Evolutionary conservation across 2,113 vertebrate species (phyloP).

Genomic region (Columba livia): DNA sequence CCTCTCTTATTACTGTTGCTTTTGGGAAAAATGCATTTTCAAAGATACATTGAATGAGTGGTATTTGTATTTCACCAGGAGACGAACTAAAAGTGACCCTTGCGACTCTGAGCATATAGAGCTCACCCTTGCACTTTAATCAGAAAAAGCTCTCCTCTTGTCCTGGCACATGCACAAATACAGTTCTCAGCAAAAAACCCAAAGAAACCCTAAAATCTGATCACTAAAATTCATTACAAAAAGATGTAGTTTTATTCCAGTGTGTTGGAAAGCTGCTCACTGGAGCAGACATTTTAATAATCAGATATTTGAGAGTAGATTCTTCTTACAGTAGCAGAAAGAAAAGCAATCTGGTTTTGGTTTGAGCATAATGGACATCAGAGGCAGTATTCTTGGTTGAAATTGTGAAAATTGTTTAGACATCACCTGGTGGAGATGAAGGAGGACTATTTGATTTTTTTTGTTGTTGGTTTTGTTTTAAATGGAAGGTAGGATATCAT

Average conservation of each 20-base stretch:
- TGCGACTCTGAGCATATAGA: not conserved
- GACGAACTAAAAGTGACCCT: not conserved
- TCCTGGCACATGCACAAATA: not conserved
- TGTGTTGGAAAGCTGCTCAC: not conserved
- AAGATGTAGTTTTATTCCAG: not conserved
- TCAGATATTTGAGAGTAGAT: not conserved
- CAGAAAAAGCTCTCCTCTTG: not conserved
- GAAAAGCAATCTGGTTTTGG: not conserved
- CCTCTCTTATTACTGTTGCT: not conserved
- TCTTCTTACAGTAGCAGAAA: not conserved
- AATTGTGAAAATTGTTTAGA: not conserved
- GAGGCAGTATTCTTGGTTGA: not conserved
- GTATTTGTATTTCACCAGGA: not conserved
- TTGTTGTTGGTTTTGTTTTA: not conserved
- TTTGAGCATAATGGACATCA: not conserved
- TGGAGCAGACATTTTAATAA: not conserved
- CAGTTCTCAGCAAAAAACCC: fast-evolving
- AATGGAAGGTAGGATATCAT: not conserved
- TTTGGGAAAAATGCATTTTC: not conserved
- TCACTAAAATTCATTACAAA: not conserved
- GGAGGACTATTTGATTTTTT: not conserved
- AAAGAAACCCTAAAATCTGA: not conserved
- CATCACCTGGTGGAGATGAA: not conserved
- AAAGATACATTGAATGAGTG: not conserved
- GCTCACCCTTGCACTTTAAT: not conserved